A percentile compares a stretch with the other conserved stretches of the same genome.
Evolutionary conservation across 2,797 vertebrate genomes (phyloP).

Genomic region (Phrynocephalus vlangalii): DNA sequence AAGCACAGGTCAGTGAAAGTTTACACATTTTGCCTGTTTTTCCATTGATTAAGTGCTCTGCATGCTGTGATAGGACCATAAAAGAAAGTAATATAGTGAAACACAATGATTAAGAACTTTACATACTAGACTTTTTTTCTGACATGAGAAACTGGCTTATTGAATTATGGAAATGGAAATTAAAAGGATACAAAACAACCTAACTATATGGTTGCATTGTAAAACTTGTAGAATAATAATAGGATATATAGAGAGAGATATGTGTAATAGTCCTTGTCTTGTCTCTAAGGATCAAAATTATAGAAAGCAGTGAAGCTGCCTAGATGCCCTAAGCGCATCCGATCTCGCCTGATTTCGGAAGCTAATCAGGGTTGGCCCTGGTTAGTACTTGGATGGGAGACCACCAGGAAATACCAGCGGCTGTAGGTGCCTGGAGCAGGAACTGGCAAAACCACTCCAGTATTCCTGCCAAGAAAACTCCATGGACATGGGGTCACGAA

Average conservation of each 20-base stretch:
- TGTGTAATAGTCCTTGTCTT: not conserved
- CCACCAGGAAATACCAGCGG: too few relatives aligned
- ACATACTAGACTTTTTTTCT: not conserved
- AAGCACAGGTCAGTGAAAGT: slow-evolving; percentile 10
- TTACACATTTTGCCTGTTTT: not conserved
- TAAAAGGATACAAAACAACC: slow-evolving; percentile 14
- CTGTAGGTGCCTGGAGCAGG: too few relatives aligned
- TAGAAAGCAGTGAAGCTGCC: not conserved
- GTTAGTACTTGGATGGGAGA: too few relatives aligned
- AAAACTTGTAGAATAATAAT: slow-evolving; percentile 17
- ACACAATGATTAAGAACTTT: slow-evolving; percentile 5
- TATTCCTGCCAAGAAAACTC: too few relatives aligned
- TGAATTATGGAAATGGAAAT: slow-evolving; percentile 35
- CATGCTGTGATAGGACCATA: not conserved
- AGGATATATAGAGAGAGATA: not conserved
- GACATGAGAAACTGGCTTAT: not conserved
- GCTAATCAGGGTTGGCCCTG: too few relatives aligned
- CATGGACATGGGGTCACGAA: too few relatives aligned
- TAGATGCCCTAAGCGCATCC: too few relatives aligned
- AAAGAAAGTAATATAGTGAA: slow-evolving; percentile 41
- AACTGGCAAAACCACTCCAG: too few relatives aligned
- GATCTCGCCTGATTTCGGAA: too few relatives aligned
- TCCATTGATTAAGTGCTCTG: slow-evolving; percentile 7
- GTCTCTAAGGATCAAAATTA: not conserved
- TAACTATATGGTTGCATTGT: not conserved